A percentile compares a stretch with the other conserved stretches of the same genome.
These are phyloP conservation scores for Solenodon paradoxus DNA, from an alignment of 2,113 vertebrate species.

Conservation along the genomic window DNA sequence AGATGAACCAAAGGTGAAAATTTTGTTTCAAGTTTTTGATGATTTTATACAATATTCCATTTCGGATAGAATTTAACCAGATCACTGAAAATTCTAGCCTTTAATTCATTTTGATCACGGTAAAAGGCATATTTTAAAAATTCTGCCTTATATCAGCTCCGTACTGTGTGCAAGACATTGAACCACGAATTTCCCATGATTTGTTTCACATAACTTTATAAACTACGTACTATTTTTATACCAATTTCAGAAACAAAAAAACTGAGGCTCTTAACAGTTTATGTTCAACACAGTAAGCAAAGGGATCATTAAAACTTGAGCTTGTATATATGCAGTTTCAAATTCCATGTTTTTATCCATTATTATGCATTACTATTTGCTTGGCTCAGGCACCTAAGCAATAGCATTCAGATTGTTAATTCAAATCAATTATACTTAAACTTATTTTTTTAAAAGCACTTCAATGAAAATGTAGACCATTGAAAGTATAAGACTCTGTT, in stretches of 20 bases:
- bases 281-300: background rate
- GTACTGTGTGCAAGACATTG: background rate
- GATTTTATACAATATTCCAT: background rate
- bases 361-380: background rate
- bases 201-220: background rate
- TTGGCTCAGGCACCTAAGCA: background rate
- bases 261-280: background rate
- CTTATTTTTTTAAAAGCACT: background rate
- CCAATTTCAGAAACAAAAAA: background rate
- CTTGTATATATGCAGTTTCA: background rate
- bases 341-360: background rate
- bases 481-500: background rate
- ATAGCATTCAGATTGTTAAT: background rate
- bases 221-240: background rate
- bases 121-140: background rate
- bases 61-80: background rate
- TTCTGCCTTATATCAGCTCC: background rate
- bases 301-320: background rate
- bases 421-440: background rate
- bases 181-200: background rate
- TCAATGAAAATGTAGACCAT: background rate
- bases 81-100: background rate
- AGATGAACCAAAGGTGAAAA: conserved; percentile 92
- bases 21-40: conserved; percentile 26
- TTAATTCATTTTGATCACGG: background rate